phyloP scores from a whole-genome alignment of 2,113 vertebrate species.

The Corvus hawaiiensis region DNA sequence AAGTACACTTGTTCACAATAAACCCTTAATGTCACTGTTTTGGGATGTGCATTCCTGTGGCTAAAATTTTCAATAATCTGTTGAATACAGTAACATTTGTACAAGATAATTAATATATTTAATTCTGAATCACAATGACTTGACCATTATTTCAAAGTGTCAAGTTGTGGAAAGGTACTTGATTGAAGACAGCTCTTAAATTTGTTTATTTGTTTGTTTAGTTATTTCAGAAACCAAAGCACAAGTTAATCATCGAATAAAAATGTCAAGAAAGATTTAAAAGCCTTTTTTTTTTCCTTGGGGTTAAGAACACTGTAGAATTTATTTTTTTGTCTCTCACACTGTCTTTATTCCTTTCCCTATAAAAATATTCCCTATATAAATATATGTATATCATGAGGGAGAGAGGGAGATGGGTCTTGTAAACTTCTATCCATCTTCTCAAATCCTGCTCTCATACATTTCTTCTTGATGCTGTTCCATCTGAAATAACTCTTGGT shows the following conservation, averaged over 20 bases:
- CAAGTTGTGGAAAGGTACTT: neutral
- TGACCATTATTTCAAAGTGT: neutral
- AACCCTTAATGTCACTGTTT: neutral
- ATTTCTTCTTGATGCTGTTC: neutral
- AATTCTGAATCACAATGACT: neutral
- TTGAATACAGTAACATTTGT: neutral
- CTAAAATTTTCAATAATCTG: neutral
- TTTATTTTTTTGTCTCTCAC: neutral
- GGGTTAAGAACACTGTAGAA: neutral
- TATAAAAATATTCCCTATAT: neutral
- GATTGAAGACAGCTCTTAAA: neutral
- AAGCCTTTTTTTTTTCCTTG: neutral
- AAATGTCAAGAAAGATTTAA: neutral
- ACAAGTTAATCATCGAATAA: neutral
- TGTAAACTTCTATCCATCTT: neutral
- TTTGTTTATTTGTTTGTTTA: neutral
- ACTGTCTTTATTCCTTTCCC: neutral
- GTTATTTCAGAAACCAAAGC: neutral
- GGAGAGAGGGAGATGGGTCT: neutral
- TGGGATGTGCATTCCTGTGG: neutral
- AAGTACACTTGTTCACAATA: neutral
- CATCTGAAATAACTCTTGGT: neutral
- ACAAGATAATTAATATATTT: neutral
- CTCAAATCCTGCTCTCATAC: neutral
- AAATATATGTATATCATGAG: neutral